Base-by-base conservation (phyloP, 2,113 vertebrate genomes). In the Ammodytes marinus region DNA sequence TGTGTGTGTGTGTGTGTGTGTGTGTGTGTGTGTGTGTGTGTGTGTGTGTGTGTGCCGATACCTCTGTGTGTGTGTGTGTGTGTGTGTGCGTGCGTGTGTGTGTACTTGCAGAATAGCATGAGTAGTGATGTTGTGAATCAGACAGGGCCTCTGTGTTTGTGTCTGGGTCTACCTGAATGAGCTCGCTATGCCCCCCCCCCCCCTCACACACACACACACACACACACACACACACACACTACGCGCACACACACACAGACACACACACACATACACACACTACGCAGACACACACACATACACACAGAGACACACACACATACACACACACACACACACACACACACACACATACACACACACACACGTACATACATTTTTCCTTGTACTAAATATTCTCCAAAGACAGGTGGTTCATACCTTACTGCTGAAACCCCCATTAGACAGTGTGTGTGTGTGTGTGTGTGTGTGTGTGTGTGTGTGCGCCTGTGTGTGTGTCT, bases 371-470 rank as follows among this genome's bases (percentile, higher is more conserved):
- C 42, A 42, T 1, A 27, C 1, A 15, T 52, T 61, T 35, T 17
- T 58, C 43, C 59, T 71, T 61, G 54, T 79, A 69, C 49, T 52
- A 39, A 49, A 61, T 64, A 49, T 57, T 5, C 8, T 67, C 19
- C 19, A 54, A 47, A 80, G 82, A 88, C 92, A 93, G 92, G 87
- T 94, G 92, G 88, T 93, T 89, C 88, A 90, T 94, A 64, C 85
- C 80, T 63, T 71, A 35, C 4, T 15, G 4, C 57, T 57, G 14
- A 35, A 69, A 42, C 17, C 15, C 52, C 66, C 58, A 53, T 57
- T 37, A 76, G 43, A 4, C 46, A 40, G 40, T 42, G 9, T 54
- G 39, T 2, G 0, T 17, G 19, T 58, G 69, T 58, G 46, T 46
- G 68, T 71, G 49, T 69, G 50, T 43, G 5, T 70, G n/a, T 70